A percentile compares a stretch with the other conserved stretches of the same genome.
These are phyloP conservation scores for Bombyx mori DNA, from an alignment of 1,140 invertebrate species.

Conservation along the genomic window DNA sequence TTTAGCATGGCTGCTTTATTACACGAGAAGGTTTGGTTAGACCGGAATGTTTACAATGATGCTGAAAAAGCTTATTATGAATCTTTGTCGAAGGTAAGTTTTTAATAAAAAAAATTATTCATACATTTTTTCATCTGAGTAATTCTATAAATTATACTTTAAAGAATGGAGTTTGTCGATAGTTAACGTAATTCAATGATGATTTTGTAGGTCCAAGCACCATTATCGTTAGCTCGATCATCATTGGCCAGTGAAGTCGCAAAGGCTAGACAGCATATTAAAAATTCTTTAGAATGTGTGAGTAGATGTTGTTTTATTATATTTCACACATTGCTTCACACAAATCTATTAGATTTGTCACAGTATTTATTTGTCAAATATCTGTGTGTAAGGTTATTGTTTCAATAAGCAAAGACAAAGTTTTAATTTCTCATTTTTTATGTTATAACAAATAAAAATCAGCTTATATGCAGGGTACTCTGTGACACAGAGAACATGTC, in stretches of 20 bases:
- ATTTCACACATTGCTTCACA: conserved; percentile 18
- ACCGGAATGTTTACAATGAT: conserved; percentile 74
- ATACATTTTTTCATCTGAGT: no score
- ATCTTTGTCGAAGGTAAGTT: conserved; percentile 69
- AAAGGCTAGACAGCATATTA: conserved; percentile 78
- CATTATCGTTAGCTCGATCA: conserved; percentile 39
- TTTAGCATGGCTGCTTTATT: conserved; percentile 55
- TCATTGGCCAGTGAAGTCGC: conserved; percentile 77
- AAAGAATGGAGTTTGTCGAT: no score
- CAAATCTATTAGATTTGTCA: conserved; percentile 3
- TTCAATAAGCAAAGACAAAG: no score
- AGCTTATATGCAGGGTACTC: no score
- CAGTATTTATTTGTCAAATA: no score
- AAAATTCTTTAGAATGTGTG: conserved; percentile 77
- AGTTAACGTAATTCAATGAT: no score
- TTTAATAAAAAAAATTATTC: conserved; percentile 10
- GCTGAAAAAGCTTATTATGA: conserved; percentile 75
- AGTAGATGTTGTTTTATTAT: conserved; percentile 37
- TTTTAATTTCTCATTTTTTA: no score
- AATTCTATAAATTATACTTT: no score
- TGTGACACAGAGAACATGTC: no score
- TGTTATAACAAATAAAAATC: no score
- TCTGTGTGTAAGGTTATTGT: no score
- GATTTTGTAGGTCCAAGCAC: conserved; percentile 37
- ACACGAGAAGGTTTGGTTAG: conserved; percentile 74